A percentile compares a stretch with the other conserved stretches of the same genome.
Evolutionary conservation across 2,113 vertebrate genomes (phyloP).

Genomic region (Bolborhynchus lineola): DNA sequence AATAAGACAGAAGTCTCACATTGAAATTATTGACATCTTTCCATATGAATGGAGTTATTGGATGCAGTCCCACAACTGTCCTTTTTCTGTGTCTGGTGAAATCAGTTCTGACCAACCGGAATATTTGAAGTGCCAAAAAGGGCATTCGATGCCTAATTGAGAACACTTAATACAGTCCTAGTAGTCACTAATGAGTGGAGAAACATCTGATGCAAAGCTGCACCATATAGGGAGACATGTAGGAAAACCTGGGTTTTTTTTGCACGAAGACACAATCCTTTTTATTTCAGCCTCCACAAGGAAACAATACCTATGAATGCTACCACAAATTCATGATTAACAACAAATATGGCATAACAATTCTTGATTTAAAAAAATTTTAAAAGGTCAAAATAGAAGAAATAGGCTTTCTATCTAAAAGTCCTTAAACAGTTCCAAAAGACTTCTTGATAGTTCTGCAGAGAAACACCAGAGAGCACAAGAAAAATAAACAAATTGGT

Average conservation of each 20-base stretch:
- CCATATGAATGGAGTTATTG: neutral
- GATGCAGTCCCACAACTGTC: neutral
- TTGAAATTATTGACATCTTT: neutral
- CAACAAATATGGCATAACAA: neutral
- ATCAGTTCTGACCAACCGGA: neutral
- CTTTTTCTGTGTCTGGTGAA: neutral
- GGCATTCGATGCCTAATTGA: accelerated
- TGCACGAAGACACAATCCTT: neutral
- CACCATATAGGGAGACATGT: neutral
- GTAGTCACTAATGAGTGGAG: neutral
- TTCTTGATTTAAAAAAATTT: neutral
- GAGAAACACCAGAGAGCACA: no score
- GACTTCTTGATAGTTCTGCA: no score
- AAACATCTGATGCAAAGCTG: neutral
- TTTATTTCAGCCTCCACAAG: neutral
- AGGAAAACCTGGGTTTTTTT: neutral
- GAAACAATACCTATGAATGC: neutral
- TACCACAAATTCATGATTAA: neutral
- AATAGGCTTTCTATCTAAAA: neutral
- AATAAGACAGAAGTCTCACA: neutral
- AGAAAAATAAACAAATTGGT: no score
- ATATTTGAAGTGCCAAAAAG: neutral
- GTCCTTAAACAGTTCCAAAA: no score
- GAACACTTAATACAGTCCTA: neutral
- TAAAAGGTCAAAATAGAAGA: neutral